These are phyloP conservation scores for Ceyx cyanopectus DNA, from an alignment of 2,113 vertebrate species.

Conservation along the genomic window DNA sequence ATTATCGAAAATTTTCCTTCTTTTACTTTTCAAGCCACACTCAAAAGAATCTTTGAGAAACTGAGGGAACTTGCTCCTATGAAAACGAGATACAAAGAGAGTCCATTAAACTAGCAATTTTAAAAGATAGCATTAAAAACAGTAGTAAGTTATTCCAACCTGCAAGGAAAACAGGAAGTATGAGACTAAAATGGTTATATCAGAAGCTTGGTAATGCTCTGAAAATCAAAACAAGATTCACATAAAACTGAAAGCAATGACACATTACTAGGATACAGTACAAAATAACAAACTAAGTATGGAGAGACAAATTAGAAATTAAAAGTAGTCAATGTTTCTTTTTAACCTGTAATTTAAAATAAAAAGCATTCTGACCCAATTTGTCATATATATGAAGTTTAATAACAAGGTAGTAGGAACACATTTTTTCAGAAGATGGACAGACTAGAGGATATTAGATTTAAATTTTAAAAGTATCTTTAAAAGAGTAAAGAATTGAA, in stretches of 20 bases:
- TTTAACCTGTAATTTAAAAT: not conserved
- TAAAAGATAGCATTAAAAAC: not conserved
- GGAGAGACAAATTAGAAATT: not conserved
- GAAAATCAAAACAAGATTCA: not conserved
- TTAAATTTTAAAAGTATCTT: not conserved
- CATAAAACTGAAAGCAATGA: not conserved
- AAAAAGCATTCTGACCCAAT: not conserved
- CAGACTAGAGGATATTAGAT: not conserved
- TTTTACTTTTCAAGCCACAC: not conserved
- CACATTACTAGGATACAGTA: not conserved
- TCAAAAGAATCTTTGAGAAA: not conserved
- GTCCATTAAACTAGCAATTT: not conserved
- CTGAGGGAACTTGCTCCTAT: not conserved
- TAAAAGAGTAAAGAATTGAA: not conserved
- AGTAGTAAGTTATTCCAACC: not conserved
- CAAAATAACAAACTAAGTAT: not conserved
- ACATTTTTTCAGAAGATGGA: not conserved
- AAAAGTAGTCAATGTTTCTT: not conserved
- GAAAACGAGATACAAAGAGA: not conserved
- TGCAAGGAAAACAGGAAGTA: not conserved
- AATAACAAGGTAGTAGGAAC: not conserved
- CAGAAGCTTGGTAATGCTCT: not conserved
- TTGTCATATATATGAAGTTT: not conserved
- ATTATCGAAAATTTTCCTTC: not conserved
- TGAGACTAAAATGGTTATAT: not conserved